Percentiles rank a stretch among this genome's conserved stretches.
These are phyloP conservation scores for Ariopsis seemanni DNA, from an alignment of 2,113 vertebrate species.

Conservation along the genomic window DNA sequence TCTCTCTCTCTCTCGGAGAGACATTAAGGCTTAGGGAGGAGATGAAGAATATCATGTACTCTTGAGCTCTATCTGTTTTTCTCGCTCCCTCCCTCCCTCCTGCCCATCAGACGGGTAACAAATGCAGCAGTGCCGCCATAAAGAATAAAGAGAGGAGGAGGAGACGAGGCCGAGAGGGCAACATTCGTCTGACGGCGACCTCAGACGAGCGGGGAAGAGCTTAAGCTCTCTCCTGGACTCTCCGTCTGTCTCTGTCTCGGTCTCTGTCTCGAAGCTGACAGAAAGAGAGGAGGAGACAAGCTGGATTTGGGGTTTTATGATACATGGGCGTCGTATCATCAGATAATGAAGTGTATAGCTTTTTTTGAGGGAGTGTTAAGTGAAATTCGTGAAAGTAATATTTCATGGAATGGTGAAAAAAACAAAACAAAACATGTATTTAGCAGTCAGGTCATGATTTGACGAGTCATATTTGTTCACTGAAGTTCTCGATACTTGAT, in stretches of 20 bases:
- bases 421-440: background rate
- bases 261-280: slow-evolving; percentile 27
- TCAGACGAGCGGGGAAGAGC: slow-evolving; percentile 12
- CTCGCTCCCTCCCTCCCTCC: slow-evolving; percentile 59
- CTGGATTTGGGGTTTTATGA: background rate
- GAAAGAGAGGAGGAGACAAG: background rate
- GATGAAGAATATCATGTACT: slow-evolving; percentile 76
- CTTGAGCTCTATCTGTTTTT: slow-evolving; percentile 65
- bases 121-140: slow-evolving; percentile 70
- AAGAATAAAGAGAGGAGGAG: slow-evolving; percentile 76
- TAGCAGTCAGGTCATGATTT: no score
- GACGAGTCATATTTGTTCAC: no score
- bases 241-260: slow-evolving; percentile 42
- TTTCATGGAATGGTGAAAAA: background rate
- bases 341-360: background rate
- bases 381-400: background rate
- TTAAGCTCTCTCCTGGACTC: slow-evolving; percentile 50
- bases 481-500: no score
- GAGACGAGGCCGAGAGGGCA: slow-evolving; percentile 67
- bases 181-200: slow-evolving; percentile 71
- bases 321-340: background rate
- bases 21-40: slow-evolving; percentile 43
- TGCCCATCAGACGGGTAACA: slow-evolving; percentile 79
- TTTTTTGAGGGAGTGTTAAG: background rate
- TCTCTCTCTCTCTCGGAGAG: slow-evolving; percentile 4